Evolutionary conservation across 1,140 invertebrate genomes (phyloP), one percentile per base, ranked within the genome.

Genomic region (Cotesia vestalis): DNA sequence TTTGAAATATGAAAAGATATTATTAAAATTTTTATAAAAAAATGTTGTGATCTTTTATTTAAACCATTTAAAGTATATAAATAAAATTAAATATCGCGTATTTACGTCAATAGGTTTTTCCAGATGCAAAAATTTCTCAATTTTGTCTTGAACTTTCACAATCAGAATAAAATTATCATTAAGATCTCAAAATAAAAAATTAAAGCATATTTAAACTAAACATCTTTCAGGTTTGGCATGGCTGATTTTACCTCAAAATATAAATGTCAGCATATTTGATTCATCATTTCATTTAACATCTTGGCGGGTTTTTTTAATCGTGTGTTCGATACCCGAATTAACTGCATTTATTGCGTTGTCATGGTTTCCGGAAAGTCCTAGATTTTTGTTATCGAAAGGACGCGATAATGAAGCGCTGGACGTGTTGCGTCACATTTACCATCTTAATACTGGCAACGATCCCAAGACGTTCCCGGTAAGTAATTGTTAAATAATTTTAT

Each of bases 341-440:
- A 69, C 90, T 0, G 89, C 89, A 2, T 89, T 89, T 3, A 57
- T 90, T 0, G 76, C 89, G 0, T 84, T 94, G 17, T 80, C 89
- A 4, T 86, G 89, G 35, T 90, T 92, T 57, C 92, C 92, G 0
- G 92, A 94, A 77, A 93, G 92, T 79, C 92, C 92, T 0, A 92
- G 93, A 78, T 94, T 90, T 80, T 80, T 92, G 0, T 85, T 91
- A 14, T 80, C 88, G 3, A 85, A 84, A 72, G 90, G 90, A 73
- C 82, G 86, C 11, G 78, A 87, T 5, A 83, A 89, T 4, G 88
- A 89, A 46, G 87, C 89, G 9, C 79, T 92, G 4, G 81, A 85
- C 4, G 87, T 91, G 0, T 82, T 91, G 53, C 86, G 84, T 72
- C 82, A 78, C 40, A 91, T 91, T 27, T 90, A 91, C 69, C 67